A percentile compares a stretch with the other conserved stretches of the same genome.
These are phyloP conservation scores for Polypterus senegalus DNA, from an alignment of 2,113 vertebrate genomes.

Conservation along the genomic window DNA sequence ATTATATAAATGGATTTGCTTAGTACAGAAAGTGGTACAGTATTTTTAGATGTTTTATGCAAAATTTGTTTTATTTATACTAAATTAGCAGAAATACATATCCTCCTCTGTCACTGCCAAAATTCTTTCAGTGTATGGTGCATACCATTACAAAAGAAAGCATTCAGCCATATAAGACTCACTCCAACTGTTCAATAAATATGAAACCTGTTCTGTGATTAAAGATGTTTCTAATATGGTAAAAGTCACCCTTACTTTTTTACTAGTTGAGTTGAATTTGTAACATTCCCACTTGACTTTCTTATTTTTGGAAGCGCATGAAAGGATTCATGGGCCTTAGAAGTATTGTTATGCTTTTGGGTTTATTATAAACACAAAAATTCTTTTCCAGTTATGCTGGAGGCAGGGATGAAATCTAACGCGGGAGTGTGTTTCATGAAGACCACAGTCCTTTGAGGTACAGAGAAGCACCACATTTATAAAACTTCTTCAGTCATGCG, in stretches of 20 bases:
- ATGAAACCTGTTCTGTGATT: no score
- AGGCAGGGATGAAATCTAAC: constrained; percentile 41
- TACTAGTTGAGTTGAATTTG: no score
- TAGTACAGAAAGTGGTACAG: no score
- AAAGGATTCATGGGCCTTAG: constrained; percentile 15
- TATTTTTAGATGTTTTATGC: neutral
- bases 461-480: constrained; percentile 10
- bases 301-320: constrained; percentile 22
- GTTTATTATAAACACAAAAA: constrained; percentile 28
- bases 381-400: constrained; percentile 24
- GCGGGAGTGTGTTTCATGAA: constrained; percentile 45
- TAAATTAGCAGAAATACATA: neutral
- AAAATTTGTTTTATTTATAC: neutral
- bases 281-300: neutral
- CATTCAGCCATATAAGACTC: no score
- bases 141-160: no score
- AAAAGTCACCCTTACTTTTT: no score
- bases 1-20: no score
- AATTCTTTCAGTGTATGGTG: no score
- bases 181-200: no score
- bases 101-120: neutral
- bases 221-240: no score
- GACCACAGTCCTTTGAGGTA: constrained; percentile 30
- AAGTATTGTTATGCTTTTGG: constrained; percentile 21
- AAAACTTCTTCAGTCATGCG: constrained; percentile 18